Base-by-base conservation (phyloP, 2,888 invertebrate species). In the Pachycephus smyrnensis region DNA sequence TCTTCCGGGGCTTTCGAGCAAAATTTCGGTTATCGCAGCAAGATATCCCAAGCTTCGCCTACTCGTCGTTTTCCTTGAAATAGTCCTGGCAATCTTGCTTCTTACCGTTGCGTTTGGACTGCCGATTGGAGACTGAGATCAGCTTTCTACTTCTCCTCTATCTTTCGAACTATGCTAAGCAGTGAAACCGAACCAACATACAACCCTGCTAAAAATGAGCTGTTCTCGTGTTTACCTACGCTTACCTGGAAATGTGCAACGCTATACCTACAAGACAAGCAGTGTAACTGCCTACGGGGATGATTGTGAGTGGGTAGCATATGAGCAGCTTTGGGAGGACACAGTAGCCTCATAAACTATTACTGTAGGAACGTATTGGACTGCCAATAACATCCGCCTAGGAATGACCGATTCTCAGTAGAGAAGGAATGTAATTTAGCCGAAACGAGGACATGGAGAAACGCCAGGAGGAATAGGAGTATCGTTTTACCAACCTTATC, bases 351-450 rank as follows among this genome's bases (percentile, higher is more conserved):
- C 33, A 33, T 33, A 33, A 1, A 33, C 33, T 33, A 33, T 33
- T 33, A 33, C 3, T 33, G 33, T 33, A 33, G 4, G 33, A 33
- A 78, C 75, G 76, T 80, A 79, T 80, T 74, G 77, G 79, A 79
- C 85, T 86, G 87, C 84, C 87, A 87, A 87, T 87, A 87, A 82
- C 85, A 87, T 79, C 82, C 80, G 83, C 77, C 80, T 80, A 77
- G 75, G 79, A 76, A 75, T 69, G 75, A 71, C 71, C 75, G 75
- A 76, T 71, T n/a, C 32, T 73, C 33, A 71, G 73, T 73, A 15
- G 55, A 37, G 75, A 37, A 76, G 80, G 75, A 78, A 33, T 75
- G 74, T 75, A 75, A 75, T 73, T 73, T 3, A n/a, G 68, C 4
- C 23, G n/a, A 23, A n/a, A 23, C 68, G 68, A 68, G 4, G 68